Base-by-base conservation (phyloP, 2,888 invertebrate genomes). In the Dynastes tityus region DNA sequence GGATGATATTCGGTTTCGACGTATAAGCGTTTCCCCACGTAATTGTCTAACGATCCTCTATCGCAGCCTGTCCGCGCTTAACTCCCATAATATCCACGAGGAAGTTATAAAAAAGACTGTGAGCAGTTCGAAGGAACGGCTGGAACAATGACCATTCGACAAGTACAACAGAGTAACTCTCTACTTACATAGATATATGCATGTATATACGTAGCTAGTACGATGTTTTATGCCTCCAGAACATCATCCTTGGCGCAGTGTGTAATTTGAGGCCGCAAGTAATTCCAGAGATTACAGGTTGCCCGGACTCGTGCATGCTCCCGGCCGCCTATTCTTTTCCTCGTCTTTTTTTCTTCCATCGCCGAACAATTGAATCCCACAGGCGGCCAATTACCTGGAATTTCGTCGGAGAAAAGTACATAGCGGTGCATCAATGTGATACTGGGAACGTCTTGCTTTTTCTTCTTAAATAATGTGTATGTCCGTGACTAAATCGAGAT, bases 251-350 rank as follows among this genome's bases (percentile, higher is more conserved):
- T 71, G 71, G 55, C 63, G 51, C 78, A 79, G 79, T 78, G 76
- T 80, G 80, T 80, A 80, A 80, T 80, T 81, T 81, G 75, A 78
- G 79, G 71, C 71, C 77, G 78, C 77, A 53, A 67, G 79, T 79
- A 81, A 81, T 80, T 80, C 81, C 75, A 71, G 63, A 80, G 79
- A 81, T 81, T 73, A 81, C 74, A 80, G 76, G 78, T 77, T 81
- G 64, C 73, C 73, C 40, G 2, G 61, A 64, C 81, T 81, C 81
- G 81, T 81, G 80, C 68, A 81, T 78, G 79, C 81, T 80, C 79
- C 81, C 77, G 81, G 81, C 81, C 68, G 13, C 32, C n/a, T n/a
- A 63, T 51, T 9, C 37, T 61, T 40, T 27, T 37, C 37, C 22
- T 49, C 16, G 27, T 58, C 27, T 73, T 65, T 53, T 65, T 53